Conservation (phyloP, 2,888 invertebrate species). For the Rhingia campestris region DNA sequence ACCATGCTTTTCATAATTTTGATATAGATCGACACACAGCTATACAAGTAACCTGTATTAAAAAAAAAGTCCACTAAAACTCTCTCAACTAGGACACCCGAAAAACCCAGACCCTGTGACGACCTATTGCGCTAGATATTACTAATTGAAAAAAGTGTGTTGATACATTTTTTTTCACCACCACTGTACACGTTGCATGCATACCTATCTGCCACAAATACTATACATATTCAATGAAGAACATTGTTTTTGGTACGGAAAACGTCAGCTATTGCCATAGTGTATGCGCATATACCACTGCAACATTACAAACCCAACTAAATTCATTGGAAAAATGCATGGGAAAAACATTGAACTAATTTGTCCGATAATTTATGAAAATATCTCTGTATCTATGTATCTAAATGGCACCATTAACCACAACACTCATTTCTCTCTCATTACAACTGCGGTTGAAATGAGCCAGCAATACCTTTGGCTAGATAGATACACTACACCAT, state of each 20-base stretch:
- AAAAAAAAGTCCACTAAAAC: too few species aligned
- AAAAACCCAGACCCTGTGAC: neutral
- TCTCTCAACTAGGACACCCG: too few species aligned
- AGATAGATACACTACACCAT: neutral
- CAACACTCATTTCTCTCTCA: conserved; percentile 65
- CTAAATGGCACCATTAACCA: conserved; percentile 67
- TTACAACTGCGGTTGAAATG: conserved; percentile 38
- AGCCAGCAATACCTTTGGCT: neutral
- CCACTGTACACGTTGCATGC: conserved; percentile 49
- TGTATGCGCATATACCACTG: conserved; percentile 38
- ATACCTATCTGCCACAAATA: conserved; percentile 27
- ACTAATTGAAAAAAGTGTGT: neutral
- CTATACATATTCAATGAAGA: conserved; percentile 65
- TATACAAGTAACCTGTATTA: too few species aligned
- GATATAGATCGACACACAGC: too few species aligned
- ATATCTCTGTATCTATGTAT: conserved; percentile 69
- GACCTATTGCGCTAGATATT: neutral
- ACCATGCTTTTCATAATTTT: too few species aligned
- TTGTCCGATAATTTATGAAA: conserved; percentile 71
- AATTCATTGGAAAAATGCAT: conserved; percentile 71
- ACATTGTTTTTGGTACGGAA: conserved; percentile 69
- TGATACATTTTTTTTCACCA: conserved; percentile 27
- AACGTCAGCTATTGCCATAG: conserved; percentile 31
- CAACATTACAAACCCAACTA: conserved; percentile 41
- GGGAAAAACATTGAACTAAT: conserved; percentile 74